Evolutionary conservation across 2,113 vertebrate genomes (phyloP), one percentile per base, ranked within the genome.

Genomic region (Platycercus adscitus): DNA sequence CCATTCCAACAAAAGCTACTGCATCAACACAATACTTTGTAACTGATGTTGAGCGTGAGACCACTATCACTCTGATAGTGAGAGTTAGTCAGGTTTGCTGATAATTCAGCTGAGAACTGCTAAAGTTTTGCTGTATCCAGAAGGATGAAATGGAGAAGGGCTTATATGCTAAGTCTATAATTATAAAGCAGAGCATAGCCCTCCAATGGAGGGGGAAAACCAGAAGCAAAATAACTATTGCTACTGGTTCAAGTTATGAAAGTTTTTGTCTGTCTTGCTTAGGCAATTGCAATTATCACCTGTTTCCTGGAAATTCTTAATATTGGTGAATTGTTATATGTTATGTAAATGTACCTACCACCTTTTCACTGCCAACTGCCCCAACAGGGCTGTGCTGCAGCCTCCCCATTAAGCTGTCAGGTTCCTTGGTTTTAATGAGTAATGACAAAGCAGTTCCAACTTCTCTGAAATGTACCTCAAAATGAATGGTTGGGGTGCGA

Each of bases 41-140:
- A 79, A 44, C 10, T 41, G 41, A 41, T n/a, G 21, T 12, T 64
- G 43, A 79, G 53, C 0, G 0, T 37, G 23, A 91, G n/a, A 43
- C 16, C 0, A 1, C 55, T 47, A 2, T 20, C 0, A 0, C 37
- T 73, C 37, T 70, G 47, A n/a, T n/a, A n/a, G n/a, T n/a, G 23
- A 56, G 15, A 56, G 14, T 44, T 63, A 80, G 21, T 19, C 44
- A 65, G 58, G 69, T 44, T 81, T 68, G 44, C 46, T 75, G 64
- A 49, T 26, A 81, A 86, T 64, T 64, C 78, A 83, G 13, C 33
- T 49, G 31, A 84, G 39, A 79, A 83, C 39, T 19, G 20, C 31
- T 71, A 10, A 87, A 11, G 47, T 78, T 86, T 77, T 72, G 28
- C 28, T 80, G 16, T 9, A 61, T 33, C n/a, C 39, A 43, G 69